These are phyloP conservation scores for Drosophila affinis DNA, from an alignment of 2,888 invertebrate genomes.

Conservation along the genomic window DNA sequence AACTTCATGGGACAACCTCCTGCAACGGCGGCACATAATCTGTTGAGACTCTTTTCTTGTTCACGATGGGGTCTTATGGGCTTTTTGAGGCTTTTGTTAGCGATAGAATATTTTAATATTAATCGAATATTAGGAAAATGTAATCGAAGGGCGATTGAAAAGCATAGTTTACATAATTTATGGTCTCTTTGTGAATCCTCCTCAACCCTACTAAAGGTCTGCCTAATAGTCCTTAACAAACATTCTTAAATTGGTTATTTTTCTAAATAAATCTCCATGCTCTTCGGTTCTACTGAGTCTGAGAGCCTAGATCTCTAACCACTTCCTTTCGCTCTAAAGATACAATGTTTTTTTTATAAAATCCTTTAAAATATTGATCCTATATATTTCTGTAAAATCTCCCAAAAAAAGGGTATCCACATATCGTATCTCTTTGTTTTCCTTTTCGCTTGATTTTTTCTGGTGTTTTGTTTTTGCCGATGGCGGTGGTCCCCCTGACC, in stretches of 20 bases:
- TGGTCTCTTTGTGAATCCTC: no score
- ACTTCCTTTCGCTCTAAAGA: background rate
- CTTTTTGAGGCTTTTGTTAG: background rate
- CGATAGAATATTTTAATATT: constrained; percentile 26
- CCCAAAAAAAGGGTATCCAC: constrained; percentile 3
- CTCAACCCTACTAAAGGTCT: no score
- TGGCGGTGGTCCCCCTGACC: constrained; percentile 41
- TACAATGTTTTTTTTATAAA: background rate
- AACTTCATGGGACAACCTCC: constrained; percentile 38
- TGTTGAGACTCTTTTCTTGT: constrained; percentile 2
- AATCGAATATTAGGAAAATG: constrained; percentile 8
- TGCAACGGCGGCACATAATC: constrained; percentile 49
- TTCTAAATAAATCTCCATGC: no score
- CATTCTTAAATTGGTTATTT: background rate
- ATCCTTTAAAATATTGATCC: background rate
- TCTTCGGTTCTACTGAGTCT: background rate
- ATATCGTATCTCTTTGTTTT: background rate
- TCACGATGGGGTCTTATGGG: constrained; percentile 5
- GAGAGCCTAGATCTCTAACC: background rate
- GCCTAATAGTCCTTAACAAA: background rate
- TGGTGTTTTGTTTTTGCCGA: constrained; percentile 58
- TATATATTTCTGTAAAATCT: no score
- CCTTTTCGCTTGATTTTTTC: constrained; percentile 14
- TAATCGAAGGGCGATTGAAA: background rate
- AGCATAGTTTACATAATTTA: background rate